phyloP scores from a whole-genome alignment of 2,888 invertebrate species.

The Andrena camellia region DNA sequence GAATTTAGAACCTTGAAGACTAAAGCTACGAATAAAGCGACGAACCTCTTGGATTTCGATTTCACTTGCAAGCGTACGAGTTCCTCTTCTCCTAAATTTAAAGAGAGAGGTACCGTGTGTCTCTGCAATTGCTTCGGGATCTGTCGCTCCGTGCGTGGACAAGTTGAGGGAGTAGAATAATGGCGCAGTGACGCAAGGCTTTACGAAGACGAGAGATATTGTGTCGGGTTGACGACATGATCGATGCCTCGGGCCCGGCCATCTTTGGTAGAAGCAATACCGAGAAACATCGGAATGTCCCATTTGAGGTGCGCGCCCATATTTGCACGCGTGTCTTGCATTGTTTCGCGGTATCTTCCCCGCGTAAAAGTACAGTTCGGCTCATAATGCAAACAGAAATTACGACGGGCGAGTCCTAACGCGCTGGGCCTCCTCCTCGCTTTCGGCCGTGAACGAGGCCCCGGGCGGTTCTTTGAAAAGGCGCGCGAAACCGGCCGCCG shows the following conservation, averaged over 20 bases:
- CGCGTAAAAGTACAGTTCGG: conserved; percentile 79
- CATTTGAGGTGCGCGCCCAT: conserved; percentile 84
- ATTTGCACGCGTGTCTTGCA: conserved; percentile 83
- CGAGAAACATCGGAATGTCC: conserved; percentile 84
- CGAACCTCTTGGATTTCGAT: too few species aligned
- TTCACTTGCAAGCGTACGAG: too few species aligned
- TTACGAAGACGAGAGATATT: conserved; percentile 53
- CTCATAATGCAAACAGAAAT: conserved; percentile 74
- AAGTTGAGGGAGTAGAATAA: conserved; percentile 12
- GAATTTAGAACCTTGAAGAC: too few species aligned
- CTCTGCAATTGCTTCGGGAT: not conserved
- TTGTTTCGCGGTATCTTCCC: conserved; percentile 83
- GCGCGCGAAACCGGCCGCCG: not conserved
- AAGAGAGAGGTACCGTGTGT: not conserved
- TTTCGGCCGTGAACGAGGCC: not conserved
- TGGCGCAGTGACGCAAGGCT: conserved; percentile 31
- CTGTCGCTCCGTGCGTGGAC: not conserved
- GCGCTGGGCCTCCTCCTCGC: conserved; percentile 5
- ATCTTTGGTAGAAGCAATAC: conserved; percentile 80
- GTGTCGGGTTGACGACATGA: conserved; percentile 59
- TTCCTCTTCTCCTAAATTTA: not conserved
- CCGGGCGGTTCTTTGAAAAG: conserved; percentile 38
- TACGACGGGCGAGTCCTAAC: conserved; percentile 58
- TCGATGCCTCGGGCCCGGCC: conserved; percentile 63
- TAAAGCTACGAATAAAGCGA: too few species aligned